Evolutionary conservation across 1,140 invertebrate genomes (phyloP).

Genomic region (Drosophila kikkawai): DNA sequence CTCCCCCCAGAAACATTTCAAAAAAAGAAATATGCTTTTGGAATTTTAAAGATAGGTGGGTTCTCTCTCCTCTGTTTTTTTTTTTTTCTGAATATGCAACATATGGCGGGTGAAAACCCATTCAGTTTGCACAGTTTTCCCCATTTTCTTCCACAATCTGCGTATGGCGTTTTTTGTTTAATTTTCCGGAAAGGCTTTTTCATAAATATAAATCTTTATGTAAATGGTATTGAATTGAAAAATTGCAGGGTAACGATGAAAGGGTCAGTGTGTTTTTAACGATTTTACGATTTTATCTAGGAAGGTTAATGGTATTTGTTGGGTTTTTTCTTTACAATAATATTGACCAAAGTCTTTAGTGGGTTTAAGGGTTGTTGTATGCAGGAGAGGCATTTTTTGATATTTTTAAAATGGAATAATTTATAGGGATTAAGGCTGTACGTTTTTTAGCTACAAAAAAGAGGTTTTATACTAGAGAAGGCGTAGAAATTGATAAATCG

Average conservation of each 20-base stretch:
- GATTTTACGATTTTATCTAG: not conserved
- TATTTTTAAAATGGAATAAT: not conserved
- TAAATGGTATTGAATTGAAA: constrained; percentile 36
- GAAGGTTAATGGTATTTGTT: constrained; percentile 8
- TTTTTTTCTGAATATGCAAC: constrained; percentile 6
- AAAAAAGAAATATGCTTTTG: constrained; percentile 25
- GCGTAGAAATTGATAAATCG: not conserved
- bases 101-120: not conserved
- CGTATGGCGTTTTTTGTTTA: constrained; percentile 21
- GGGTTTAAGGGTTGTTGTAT: constrained; percentile 1
- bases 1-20: not conserved
- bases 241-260: constrained; percentile 7
- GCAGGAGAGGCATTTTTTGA: too few species aligned
- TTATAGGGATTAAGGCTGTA: not conserved
- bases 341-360: not conserved
- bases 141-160: constrained; percentile 27
- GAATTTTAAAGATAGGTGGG: constrained; percentile 24
- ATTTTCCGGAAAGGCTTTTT: constrained; percentile 26
- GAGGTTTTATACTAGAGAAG: not conserved
- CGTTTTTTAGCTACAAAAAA: not conserved
- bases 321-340: not conserved
- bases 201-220: constrained; percentile 29
- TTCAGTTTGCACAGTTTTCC: constrained; percentile 14
- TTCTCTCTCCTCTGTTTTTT: not conserved
- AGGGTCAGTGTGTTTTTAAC: constrained; percentile 19